Conservation (phyloP, 1,140 invertebrate genomes). For the Luehdorfia chinensis region DNA sequence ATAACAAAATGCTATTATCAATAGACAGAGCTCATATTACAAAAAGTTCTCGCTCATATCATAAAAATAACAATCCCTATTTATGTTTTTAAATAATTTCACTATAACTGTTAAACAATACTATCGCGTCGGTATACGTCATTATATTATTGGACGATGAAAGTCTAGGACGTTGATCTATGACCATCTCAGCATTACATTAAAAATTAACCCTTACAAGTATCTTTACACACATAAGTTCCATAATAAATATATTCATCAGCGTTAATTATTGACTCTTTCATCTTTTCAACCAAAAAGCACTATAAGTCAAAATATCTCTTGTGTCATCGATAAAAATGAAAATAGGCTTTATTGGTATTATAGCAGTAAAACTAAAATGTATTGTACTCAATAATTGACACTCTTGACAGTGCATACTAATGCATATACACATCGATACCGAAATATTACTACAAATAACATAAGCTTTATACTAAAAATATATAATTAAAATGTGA, state of each 20-base stretch:
- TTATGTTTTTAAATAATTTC: neutral
- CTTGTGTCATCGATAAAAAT: no score
- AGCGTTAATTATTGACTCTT: neutral
- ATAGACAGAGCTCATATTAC: neutral
- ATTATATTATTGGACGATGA: neutral
- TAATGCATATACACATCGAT: neutral
- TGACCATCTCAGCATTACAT: no score
- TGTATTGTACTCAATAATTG: constrained; percentile 5
- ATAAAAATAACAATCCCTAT: no score
- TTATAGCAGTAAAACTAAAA: no score
- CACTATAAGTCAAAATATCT: no score
- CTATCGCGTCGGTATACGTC: neutral
- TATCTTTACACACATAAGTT: neutral
- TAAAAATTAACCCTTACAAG: neutral
- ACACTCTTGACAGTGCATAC: neutral
- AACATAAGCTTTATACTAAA: constrained; percentile 2
- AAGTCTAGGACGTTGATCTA: neutral
- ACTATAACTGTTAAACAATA: constrained; percentile 9
- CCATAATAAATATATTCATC: neutral
- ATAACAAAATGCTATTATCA: neutral
- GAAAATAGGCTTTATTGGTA: no score
- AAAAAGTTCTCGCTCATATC: neutral
- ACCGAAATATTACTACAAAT: neutral
- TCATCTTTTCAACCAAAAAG: no score
- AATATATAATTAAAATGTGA: constrained; percentile 2